Conservation (phyloP, 2,888 invertebrate species). For the Brachycybe producta region DNA sequence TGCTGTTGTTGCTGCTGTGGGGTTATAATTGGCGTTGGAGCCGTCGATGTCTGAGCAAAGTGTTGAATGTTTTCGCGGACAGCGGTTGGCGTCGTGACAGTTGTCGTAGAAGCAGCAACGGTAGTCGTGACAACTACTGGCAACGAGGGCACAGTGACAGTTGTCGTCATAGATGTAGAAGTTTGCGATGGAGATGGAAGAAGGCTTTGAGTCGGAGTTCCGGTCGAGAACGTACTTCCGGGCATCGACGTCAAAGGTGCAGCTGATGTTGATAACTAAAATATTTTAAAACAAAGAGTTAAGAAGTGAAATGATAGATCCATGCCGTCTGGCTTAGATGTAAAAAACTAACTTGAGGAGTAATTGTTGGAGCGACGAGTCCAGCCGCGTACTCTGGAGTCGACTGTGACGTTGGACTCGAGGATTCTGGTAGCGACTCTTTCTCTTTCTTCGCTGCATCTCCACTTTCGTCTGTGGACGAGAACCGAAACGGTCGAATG, state of each 20-base stretch:
- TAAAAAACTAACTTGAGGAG: constrained; percentile 27
- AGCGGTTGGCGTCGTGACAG: constrained; percentile 18
- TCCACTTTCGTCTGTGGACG: constrained; percentile 26
- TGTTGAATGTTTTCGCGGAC: too few species aligned
- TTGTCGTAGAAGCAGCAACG: background rate
- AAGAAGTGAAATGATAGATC: too few species aligned
- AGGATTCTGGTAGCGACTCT: too few species aligned
- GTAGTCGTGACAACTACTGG: constrained; percentile 12
- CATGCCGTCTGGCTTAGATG: too few species aligned
- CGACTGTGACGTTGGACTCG: constrained; percentile 27
- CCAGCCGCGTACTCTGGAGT: constrained; percentile 78
- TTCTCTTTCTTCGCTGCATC: constrained; percentile 34
- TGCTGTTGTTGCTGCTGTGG: too few species aligned
- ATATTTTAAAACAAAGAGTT: background rate
- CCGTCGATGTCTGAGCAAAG: too few species aligned
- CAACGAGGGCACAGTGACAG: constrained; percentile 28
- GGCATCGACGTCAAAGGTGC: constrained; percentile 29
- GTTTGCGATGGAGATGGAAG: constrained; percentile 19
- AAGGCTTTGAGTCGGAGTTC: constrained; percentile 25
- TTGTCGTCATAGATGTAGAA: constrained; percentile 18
- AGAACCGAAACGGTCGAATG: background rate
- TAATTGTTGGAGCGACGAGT: constrained; percentile 48
- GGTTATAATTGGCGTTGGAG: too few species aligned
- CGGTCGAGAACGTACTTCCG: constrained; percentile 28
- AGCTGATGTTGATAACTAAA: constrained; percentile 28